A percentile compares a stretch with the other conserved stretches of the same genome.
Evolutionary conservation across 2,888 invertebrate genomes (phyloP).

Genomic region (Apotomis betuletana): DNA sequence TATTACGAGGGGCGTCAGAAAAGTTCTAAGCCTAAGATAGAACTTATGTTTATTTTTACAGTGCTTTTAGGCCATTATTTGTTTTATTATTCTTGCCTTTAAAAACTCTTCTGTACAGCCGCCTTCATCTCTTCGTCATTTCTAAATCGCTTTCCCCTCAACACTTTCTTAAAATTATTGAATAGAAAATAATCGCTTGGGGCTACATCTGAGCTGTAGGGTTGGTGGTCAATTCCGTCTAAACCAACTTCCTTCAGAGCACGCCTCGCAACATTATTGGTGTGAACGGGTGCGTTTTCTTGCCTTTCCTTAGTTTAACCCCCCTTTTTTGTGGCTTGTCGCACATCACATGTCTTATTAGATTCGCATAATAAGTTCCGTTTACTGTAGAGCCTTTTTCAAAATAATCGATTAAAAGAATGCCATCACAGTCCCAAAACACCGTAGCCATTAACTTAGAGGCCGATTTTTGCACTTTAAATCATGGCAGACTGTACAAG

Average conservation of each 20-base stretch:
- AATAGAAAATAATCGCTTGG: conserved; percentile 15
- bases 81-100: background rate
- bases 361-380: too few relatives aligned
- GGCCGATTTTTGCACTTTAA: too few relatives aligned
- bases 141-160: conserved; percentile 4
- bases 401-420: too few relatives aligned
- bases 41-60: background rate
- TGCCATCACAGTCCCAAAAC: too few relatives aligned
- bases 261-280: background rate
- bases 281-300: conserved; percentile 11
- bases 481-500: too few relatives aligned
- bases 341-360: too few relatives aligned
- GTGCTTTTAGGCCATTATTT: background rate
- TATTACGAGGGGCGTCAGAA: background rate
- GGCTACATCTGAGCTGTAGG: background rate
- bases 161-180: conserved; percentile 8
- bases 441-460: too few relatives aligned
- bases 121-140: conserved; percentile 9
- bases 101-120: conserved; percentile 9
- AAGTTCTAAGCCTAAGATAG: background rate
- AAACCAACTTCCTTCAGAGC: conserved; percentile 7
- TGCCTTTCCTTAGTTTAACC: too few relatives aligned
- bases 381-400: too few relatives aligned
- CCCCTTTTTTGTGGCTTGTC: too few relatives aligned
- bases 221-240: background rate